Conservation (phyloP, 1,140 invertebrate species). For the Macrobrachium nipponense region DNA sequence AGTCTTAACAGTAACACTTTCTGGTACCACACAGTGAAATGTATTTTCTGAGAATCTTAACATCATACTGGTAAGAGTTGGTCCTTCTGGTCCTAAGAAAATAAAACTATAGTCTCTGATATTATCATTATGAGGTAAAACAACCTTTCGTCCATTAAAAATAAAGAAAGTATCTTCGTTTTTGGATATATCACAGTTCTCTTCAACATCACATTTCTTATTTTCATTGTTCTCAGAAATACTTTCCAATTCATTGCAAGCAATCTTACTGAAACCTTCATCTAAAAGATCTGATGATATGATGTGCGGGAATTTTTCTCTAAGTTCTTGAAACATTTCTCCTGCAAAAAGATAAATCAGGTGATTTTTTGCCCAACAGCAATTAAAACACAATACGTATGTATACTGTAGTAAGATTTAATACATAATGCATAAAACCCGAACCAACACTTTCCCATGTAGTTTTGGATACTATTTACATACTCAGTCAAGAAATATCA, state of each 20-base stretch:
- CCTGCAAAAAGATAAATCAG: not conserved
- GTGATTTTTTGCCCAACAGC: too few relatives aligned
- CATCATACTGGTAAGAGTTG: conserved; percentile 72
- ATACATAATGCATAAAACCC: too few relatives aligned
- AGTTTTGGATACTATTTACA: too few relatives aligned
- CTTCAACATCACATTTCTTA: not conserved
- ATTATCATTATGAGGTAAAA: conserved; percentile 61
- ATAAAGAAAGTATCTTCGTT: conserved; percentile 36
- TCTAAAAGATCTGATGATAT: not conserved
- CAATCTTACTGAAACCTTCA: not conserved
- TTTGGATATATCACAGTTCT: too few relatives aligned
- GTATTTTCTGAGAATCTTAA: conserved; percentile 69
- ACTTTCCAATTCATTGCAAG: not conserved
- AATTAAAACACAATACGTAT: too few relatives aligned
- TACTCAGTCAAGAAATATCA: too few relatives aligned
- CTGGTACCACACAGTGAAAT: conserved; percentile 70
- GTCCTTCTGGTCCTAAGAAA: conserved; percentile 72
- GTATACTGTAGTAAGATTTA: too few relatives aligned
- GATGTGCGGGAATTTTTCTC: not conserved
- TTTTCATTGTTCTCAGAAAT: not conserved
- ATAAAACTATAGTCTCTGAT: conserved; percentile 71
- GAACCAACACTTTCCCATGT: too few relatives aligned
- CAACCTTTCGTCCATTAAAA: conserved; percentile 62
- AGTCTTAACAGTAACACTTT: conserved; percentile 59
- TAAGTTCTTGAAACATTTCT: not conserved